Percentiles rank a stretch among this genome's conserved stretches.
Evolutionary conservation across 2,888 invertebrate species (phyloP).

Genomic region (Pinctada fucata): DNA sequence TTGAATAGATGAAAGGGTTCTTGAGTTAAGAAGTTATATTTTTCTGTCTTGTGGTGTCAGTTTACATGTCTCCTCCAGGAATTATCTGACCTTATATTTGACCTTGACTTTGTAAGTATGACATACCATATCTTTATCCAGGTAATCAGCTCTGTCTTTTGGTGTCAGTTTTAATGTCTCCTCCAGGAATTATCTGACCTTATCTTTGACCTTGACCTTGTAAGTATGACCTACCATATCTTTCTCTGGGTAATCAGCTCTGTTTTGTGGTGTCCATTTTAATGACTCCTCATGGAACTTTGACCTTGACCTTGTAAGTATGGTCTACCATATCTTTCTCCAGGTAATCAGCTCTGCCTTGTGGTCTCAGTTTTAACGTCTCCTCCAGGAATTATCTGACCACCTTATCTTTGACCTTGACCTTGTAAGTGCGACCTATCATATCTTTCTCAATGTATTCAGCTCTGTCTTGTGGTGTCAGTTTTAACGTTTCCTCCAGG

Average conservation of each 20-base stretch:
- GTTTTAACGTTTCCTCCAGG: slow-evolving; percentile 83
- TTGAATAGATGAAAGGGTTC: no score
- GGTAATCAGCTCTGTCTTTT: slow-evolving; percentile 85
- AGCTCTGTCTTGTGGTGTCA: slow-evolving; percentile 87
- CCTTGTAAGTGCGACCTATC: slow-evolving; percentile 47
- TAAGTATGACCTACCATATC: slow-evolving; percentile 71
- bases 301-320: no score
- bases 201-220: no score
- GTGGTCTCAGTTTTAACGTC: slow-evolving; percentile 83
- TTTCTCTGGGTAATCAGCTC: slow-evolving; percentile 86
- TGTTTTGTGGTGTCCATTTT: slow-evolving; percentile 83
- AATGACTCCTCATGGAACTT: slow-evolving; percentile 86
- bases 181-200: slow-evolving; percentile 82
- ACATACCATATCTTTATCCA: slow-evolving; percentile 82
- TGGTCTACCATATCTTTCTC: slow-evolving; percentile 80
- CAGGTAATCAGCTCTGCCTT: slow-evolving; percentile 86
- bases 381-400: slow-evolving; percentile 83
- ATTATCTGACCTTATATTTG: slow-evolving; percentile 74
- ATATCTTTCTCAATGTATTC: slow-evolving; percentile 84
- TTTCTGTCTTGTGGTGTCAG: slow-evolving; percentile 85
- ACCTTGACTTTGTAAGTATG: no score
- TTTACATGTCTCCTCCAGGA: slow-evolving; percentile 84
- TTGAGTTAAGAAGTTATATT: slow-evolving; percentile 77
- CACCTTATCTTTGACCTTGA: slow-evolving; percentile 27
- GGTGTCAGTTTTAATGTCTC: slow-evolving; percentile 84